Conservation (phyloP, 2,888 invertebrate genomes). For the Cheiracanthium punctorium region DNA sequence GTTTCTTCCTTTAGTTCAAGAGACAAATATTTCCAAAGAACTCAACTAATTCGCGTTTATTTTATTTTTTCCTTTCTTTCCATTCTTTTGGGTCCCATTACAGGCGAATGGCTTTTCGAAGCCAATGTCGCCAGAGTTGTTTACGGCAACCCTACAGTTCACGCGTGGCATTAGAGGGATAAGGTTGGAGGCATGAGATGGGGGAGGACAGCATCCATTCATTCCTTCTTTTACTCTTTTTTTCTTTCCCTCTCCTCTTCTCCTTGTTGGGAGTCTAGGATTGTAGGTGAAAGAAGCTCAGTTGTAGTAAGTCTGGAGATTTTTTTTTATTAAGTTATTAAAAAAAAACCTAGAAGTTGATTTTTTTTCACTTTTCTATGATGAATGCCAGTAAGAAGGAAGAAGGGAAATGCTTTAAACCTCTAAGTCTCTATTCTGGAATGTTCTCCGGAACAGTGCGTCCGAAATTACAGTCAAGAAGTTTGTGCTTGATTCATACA, state of each 20-base stretch:
- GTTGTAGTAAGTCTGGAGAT: not conserved
- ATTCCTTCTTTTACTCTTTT: not conserved
- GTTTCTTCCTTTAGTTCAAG: not conserved
- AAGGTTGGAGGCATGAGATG: not conserved
- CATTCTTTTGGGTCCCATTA: not conserved
- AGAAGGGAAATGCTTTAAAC: not conserved
- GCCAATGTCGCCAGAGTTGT: not conserved
- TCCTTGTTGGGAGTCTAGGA: not conserved
- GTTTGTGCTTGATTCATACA: too few relatives aligned
- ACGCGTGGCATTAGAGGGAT: slow-evolving; percentile 11
- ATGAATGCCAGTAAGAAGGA: not conserved
- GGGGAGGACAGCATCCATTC: not conserved
- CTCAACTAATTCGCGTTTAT: not conserved
- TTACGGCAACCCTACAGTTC: slow-evolving; percentile 12
- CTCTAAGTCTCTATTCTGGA: too few relatives aligned
- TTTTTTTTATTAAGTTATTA: not conserved
- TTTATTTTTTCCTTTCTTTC: not conserved
- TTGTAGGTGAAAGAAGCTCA: not conserved
- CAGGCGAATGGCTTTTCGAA: not conserved
- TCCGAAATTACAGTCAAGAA: too few relatives aligned
- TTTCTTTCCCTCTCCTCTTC: not conserved
- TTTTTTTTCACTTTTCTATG: too few relatives aligned
- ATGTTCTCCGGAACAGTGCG: too few relatives aligned
- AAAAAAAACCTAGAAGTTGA: too few relatives aligned
- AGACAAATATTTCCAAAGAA: not conserved